phyloP scores from a whole-genome alignment of 2,888 invertebrate species.

The Spilosoma lubricipeda region DNA sequence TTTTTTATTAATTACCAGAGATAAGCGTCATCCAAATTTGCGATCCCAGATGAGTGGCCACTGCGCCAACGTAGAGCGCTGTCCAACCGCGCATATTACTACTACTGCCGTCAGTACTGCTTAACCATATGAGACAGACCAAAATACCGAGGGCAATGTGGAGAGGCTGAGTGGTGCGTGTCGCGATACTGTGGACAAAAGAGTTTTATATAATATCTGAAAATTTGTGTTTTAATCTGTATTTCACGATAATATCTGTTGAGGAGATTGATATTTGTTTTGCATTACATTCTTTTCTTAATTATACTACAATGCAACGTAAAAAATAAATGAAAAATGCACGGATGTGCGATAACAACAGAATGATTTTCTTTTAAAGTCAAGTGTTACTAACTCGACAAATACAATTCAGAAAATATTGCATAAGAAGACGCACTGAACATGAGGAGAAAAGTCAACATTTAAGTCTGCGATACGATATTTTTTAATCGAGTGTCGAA shows the following conservation, averaged over 20 bases:
- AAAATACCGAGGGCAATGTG: slow-evolving; percentile 88
- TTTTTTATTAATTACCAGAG: slow-evolving; percentile 87
- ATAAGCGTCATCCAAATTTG: slow-evolving; percentile 98
- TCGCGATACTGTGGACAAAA: slow-evolving; percentile 87
- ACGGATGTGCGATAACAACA: not conserved
- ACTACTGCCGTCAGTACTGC: slow-evolving; percentile 62
- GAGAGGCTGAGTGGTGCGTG: slow-evolving; percentile 91
- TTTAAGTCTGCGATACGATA: not conserved
- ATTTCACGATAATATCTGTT: not conserved
- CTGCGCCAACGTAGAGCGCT: slow-evolving; percentile 91
- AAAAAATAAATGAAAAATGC: not conserved
- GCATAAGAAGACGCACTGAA: not conserved
- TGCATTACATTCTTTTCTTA: not conserved
- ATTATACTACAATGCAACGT: not conserved
- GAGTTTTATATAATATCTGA: slow-evolving; percentile 24
- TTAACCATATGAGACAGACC: slow-evolving; percentile 81
- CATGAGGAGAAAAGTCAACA: not conserved
- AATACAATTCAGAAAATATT: not conserved
- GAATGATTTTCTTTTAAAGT: not conserved
- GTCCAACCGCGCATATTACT: slow-evolving; percentile 79
- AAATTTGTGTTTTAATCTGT: not conserved
- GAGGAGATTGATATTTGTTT: not conserved
- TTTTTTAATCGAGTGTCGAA: not conserved
- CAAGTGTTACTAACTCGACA: not conserved
- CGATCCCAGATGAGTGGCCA: slow-evolving; percentile 93